phyloP scores from a whole-genome alignment of 2,113 vertebrate genomes.

The Menidia beryllina region DNA sequence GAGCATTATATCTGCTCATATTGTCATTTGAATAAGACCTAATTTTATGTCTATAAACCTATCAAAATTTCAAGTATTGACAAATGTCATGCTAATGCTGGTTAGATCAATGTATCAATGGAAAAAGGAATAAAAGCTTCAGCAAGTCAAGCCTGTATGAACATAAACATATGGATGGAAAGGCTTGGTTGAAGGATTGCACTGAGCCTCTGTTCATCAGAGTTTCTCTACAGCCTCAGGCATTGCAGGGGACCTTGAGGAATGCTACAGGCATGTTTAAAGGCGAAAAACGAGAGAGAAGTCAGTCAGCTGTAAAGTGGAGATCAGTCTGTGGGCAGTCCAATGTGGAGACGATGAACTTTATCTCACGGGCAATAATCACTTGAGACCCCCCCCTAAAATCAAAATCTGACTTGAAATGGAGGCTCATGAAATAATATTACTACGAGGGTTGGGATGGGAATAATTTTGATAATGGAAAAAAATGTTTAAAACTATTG shows the following conservation, averaged over 20 bases:
- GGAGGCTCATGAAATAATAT: constrained; percentile 1
- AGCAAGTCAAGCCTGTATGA: constrained; percentile 55
- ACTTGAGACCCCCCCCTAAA: constrained; percentile 28
- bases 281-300: constrained; percentile 42
- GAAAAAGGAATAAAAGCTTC: constrained; percentile 54
- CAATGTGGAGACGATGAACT: constrained; percentile 35
- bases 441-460: neutral
- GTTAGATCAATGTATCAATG: constrained; percentile 47
- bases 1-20: constrained; percentile 25
- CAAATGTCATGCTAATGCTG: constrained; percentile 40
- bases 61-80: constrained; percentile 60
- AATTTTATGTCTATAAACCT: constrained; percentile 7
- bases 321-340: constrained; percentile 47
- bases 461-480: constrained; percentile 11
- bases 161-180: constrained; percentile 62
- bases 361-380: constrained; percentile 62
- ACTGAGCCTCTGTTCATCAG: constrained; percentile 49
- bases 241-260: constrained; percentile 69
- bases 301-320: constrained; percentile 33
- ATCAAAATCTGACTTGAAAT: constrained; percentile 15
- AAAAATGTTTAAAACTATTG: neutral
- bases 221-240: constrained; percentile 74
- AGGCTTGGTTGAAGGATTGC: constrained; percentile 50
- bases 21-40: constrained; percentile 20
- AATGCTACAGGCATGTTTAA: constrained; percentile 79